phyloP scores from a whole-genome alignment of 2,797 vertebrate species.

The Paramormyrops hopkinsi region DNA sequence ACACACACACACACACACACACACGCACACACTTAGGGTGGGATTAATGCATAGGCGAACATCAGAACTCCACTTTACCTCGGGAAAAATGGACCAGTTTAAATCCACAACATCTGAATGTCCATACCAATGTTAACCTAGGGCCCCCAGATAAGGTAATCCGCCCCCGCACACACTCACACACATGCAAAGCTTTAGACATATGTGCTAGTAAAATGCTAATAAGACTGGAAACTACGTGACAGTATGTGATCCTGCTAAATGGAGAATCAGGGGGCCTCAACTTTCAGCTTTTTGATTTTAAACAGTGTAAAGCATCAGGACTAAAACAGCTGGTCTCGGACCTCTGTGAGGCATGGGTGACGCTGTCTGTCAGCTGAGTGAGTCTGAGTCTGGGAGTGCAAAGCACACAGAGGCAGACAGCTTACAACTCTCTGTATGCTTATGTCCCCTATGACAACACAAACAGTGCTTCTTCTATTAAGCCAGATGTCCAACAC shows the following conservation, averaged over 20 bases:
- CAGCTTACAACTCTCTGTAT: not conserved
- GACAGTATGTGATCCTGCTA: not conserved
- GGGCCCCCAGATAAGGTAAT: not conserved
- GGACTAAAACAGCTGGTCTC: not conserved
- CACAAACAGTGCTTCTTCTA: not conserved
- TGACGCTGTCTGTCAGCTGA: not conserved
- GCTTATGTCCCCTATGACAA: not conserved
- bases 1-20: not conserved
- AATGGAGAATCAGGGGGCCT: not conserved
- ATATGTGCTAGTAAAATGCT: not conserved
- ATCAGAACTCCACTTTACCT: not conserved
- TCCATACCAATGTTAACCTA: not conserved
- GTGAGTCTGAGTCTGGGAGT: not conserved
- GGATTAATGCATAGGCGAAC: not conserved
- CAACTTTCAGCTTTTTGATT: not conserved
- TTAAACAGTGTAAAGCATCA: not conserved
- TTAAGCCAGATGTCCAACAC: not conserved
- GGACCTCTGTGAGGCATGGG: not conserved
- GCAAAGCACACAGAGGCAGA: not conserved
- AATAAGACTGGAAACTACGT: not conserved
- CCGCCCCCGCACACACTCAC: not conserved
- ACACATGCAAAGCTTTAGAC: not conserved
- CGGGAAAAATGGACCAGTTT: not conserved
- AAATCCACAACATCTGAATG: not conserved
- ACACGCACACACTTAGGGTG: not conserved